phyloP scores from a whole-genome alignment of 2,113 vertebrate genomes.

The Porphyrio hochstetteri region DNA sequence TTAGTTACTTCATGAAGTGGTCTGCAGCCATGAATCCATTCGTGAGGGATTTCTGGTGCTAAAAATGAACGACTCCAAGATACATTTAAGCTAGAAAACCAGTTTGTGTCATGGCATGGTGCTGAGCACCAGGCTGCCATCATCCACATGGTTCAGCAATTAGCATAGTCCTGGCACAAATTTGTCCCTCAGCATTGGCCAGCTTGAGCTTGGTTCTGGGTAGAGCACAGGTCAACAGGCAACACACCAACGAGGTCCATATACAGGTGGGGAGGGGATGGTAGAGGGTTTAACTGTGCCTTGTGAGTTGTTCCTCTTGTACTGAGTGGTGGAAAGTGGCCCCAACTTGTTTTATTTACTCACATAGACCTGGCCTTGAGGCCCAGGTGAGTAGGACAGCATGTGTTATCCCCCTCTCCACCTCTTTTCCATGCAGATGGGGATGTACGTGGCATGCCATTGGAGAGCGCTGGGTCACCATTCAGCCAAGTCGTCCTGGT shows the following conservation, averaged over 20 bases:
- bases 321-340: neutral
- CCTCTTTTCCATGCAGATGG: conserved; percentile 41
- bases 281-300: neutral
- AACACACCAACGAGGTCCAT: accelerated
- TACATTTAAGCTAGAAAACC: neutral
- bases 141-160: accelerated
- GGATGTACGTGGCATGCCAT: accelerated
- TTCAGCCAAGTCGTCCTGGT: conserved; percentile 78
- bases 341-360: neutral
- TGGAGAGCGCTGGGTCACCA: neutral
- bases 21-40: neutral
- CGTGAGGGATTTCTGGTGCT: neutral
- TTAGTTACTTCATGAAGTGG: neutral
- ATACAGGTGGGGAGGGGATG: neutral
- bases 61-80: neutral
- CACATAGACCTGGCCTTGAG: neutral
- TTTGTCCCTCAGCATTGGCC: neutral
- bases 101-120: no score
- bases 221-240: neutral
- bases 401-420: neutral
- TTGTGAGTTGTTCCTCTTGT: neutral
- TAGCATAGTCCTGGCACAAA: neutral
- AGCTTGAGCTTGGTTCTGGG: neutral
- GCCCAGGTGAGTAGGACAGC: neutral
- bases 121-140: neutral